A percentile compares a stretch with the other conserved stretches of the same genome.
Conservation (phyloP, 2,888 invertebrate genomes). For the Melinaea menophilus region DNA sequence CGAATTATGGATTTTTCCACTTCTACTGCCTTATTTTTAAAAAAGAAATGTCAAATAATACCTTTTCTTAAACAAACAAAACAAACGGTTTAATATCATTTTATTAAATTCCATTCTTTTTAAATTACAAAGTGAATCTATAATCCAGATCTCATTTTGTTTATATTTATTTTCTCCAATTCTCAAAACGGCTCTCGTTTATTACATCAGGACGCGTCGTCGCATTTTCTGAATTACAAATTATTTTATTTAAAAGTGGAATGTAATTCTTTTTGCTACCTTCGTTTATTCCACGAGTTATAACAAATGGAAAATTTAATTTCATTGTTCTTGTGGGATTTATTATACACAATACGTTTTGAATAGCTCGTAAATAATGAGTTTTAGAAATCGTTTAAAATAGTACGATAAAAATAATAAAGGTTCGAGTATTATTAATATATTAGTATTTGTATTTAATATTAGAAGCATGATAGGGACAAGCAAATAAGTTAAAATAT, state of each 20-base stretch:
- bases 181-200: constrained; percentile 14
- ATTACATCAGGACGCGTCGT: constrained; percentile 26
- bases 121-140: neutral
- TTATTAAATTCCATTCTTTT: neutral
- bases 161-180: constrained; percentile 20
- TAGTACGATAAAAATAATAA: no score
- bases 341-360: no score
- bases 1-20: neutral
- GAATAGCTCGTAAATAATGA: no score
- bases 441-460: no score
- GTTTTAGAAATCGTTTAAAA: no score
- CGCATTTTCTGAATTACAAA: constrained; percentile 13
- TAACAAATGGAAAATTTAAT: constrained; percentile 2
- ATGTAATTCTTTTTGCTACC: neutral
- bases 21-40: neutral
- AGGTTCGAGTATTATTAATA: no score
- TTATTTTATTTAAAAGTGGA: constrained; percentile 2
- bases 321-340: no score
- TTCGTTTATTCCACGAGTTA: neutral
- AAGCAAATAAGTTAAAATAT: no score
- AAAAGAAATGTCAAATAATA: neutral
- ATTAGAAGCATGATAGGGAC: no score
- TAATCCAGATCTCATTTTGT: constrained; percentile 6
- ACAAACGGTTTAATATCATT: neutral
- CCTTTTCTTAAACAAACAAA: neutral